Conservation (phyloP, 2,888 invertebrate genomes). For the Caenorhabditis plicata region DNA sequence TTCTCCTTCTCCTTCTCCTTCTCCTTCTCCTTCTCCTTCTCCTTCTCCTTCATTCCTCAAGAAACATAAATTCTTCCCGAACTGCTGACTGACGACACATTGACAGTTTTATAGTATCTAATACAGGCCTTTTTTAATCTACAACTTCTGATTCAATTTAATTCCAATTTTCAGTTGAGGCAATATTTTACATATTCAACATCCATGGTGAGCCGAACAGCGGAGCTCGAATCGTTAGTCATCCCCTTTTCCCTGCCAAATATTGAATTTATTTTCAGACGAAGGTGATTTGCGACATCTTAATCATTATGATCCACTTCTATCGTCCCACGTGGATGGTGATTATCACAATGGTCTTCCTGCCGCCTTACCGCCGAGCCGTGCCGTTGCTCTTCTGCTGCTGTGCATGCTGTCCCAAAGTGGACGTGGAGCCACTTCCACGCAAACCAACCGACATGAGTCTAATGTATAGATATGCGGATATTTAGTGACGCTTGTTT, state of each 20-base stretch:
- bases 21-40: too few species aligned
- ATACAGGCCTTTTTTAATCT: too few species aligned
- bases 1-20: too few species aligned
- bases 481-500: too few species aligned
- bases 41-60: too few species aligned
- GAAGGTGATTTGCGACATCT: constrained; percentile 11
- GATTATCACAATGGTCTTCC: constrained; percentile 34
- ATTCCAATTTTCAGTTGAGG: constrained; percentile 7
- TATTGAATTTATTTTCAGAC: constrained; percentile 7
- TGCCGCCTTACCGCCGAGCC: constrained; percentile 45
- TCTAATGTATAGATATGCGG: constrained; percentile 46
- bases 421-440: constrained; percentile 42
- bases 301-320: constrained; percentile 34
- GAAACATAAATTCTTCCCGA: too few species aligned
- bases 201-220: constrained; percentile 10
- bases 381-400: constrained; percentile 39
- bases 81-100: too few species aligned
- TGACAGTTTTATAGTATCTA: too few species aligned
- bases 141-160: too few species aligned
- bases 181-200: constrained; percentile 23
- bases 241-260: too few species aligned
- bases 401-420: constrained; percentile 35
- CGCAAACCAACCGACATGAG: constrained; percentile 36
- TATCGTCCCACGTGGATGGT: constrained; percentile 41
- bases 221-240: constrained; percentile 9